Base-by-base conservation (phyloP, 2,113 vertebrate genomes). In the Nyctibius bracteatus region DNA sequence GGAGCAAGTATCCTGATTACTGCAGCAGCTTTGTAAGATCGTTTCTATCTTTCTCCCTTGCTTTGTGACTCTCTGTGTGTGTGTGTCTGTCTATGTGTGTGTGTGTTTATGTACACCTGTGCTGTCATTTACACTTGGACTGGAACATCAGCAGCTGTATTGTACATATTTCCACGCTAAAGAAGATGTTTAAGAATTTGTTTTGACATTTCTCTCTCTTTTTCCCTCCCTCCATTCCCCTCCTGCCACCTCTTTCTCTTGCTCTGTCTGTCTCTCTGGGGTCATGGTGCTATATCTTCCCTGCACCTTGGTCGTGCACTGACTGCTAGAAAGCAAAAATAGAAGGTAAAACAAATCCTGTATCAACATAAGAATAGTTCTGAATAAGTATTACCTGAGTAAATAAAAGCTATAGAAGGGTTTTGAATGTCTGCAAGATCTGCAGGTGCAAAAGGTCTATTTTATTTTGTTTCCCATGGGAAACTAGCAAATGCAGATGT, bases 1-100 rank as follows among this genome's bases (percentile, higher is more conserved):
- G 82, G 19, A 92, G 84, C 88, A 93, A 79, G 79, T 71, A 61
- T 89, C 57, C 63, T 88, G 95, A 81, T 94, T 90, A 79, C 94
- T 96, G 92, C 96, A 95, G 92, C 91, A 96, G 70, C 87, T 94
- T 75, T 93, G 74, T 88, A 88, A 94, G 92, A 94, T 67, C 23
- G 27, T 93, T 92, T 90, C 81, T 92, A 86, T 51, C 77, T 95
- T 90, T 93, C 72, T 88, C 37, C 41, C 58, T 92, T 17, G 65
- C 52, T 81, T 57, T 90, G 74, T 87, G 72, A 68, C 41, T 10
- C 41, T 10, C 43, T 62, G 63, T 81, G 47, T 71, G 2, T 86
- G 51, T 55, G 39, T 62, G 52, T 62, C 61, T 81, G 47, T 71
- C 2, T 86, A 46, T 55, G 39, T 62, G 52, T 57, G 43, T 75